These are phyloP conservation scores for Mythimna albipuncta DNA, from an alignment of 2,888 invertebrate species.

Conservation along the genomic window DNA sequence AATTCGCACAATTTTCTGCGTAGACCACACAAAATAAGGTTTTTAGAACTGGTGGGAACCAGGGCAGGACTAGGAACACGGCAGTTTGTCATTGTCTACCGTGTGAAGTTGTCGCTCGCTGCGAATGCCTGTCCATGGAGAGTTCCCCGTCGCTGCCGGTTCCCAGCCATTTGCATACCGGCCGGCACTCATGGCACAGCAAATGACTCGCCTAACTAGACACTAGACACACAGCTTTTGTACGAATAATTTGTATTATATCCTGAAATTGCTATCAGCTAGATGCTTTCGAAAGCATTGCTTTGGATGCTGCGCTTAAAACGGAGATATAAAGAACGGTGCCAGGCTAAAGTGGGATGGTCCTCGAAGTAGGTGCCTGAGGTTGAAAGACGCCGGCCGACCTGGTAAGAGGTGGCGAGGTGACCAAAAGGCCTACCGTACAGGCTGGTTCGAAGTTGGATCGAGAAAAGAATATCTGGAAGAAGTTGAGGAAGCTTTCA, in stretches of 20 bases:
- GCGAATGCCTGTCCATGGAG: conserved; percentile 32
- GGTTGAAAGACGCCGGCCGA: too few species aligned
- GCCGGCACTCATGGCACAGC: conserved; percentile 11
- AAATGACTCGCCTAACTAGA: conserved; percentile 29
- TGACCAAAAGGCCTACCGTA: too few species aligned
- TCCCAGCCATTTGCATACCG: conserved; percentile 55
- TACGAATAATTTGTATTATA: conserved; percentile 21
- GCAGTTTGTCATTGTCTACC: conserved; percentile 50
- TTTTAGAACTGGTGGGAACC: conserved; percentile 19
- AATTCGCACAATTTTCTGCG: neutral
- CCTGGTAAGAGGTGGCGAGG: too few species aligned
- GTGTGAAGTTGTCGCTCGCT: conserved; percentile 40
- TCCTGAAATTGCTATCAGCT: neutral
- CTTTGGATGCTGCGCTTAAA: neutral
- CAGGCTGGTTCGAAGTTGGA: too few species aligned
- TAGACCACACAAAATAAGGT: conserved; percentile 16
- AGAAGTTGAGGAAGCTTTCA: too few species aligned
- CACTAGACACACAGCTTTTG: conserved; percentile 9
- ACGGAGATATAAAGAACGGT: too few species aligned
- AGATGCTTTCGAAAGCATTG: neutral
- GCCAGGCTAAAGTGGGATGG: too few species aligned
- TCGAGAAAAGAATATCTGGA: too few species aligned
- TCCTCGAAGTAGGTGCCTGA: too few species aligned
- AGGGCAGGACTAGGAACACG: conserved; percentile 14
- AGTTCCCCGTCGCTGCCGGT: conserved; percentile 25